A percentile compares a stretch with the other conserved stretches of the same genome.
These are phyloP conservation scores for Ceratotherium simum DNA, from an alignment of 2,113 vertebrate species.

Conservation along the genomic window DNA sequence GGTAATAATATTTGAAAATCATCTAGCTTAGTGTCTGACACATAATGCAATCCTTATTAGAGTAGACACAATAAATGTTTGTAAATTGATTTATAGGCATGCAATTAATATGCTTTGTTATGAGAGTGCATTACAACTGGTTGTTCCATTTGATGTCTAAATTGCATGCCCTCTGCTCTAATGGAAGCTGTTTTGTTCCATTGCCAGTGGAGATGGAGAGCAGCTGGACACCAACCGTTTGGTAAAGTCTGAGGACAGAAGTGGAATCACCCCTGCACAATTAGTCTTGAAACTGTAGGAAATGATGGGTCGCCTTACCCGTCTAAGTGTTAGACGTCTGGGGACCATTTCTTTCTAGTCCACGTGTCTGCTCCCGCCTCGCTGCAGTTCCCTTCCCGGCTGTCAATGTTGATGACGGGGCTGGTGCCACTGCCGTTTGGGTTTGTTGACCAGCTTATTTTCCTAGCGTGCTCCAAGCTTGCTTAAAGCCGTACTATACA, in stretches of 20 bases:
- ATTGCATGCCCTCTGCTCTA: background rate
- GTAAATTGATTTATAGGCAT: background rate
- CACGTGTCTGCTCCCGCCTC: background rate
- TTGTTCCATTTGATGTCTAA: slow-evolving; percentile 56
- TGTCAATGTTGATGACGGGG: slow-evolving; percentile 38
- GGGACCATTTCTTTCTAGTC: slow-evolving; percentile 52
- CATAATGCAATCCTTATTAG: background rate
- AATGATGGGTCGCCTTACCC: background rate
- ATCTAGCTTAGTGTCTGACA: background rate
- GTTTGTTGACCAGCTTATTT: slow-evolving; percentile 55
- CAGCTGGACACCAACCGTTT: slow-evolving; percentile 58
- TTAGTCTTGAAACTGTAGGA: background rate
- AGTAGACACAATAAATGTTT: background rate
- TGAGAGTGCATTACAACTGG: background rate
- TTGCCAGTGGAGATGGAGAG: slow-evolving; percentile 22
- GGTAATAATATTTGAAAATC: background rate
- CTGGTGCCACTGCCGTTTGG: slow-evolving; percentile 43
- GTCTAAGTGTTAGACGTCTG: slow-evolving; percentile 32
- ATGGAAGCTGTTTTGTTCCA: slow-evolving; percentile 13
- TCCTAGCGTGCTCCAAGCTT: slow-evolving; percentile 33
- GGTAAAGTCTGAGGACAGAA: slow-evolving; percentile 45
- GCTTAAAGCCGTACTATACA: background rate
- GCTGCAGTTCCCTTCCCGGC: slow-evolving; percentile 7
- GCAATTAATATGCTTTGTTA: background rate
- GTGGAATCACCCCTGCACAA: background rate